phyloP scores from a whole-genome alignment of 2,113 vertebrate genomes.

The Oplegnathus fasciatus region DNA sequence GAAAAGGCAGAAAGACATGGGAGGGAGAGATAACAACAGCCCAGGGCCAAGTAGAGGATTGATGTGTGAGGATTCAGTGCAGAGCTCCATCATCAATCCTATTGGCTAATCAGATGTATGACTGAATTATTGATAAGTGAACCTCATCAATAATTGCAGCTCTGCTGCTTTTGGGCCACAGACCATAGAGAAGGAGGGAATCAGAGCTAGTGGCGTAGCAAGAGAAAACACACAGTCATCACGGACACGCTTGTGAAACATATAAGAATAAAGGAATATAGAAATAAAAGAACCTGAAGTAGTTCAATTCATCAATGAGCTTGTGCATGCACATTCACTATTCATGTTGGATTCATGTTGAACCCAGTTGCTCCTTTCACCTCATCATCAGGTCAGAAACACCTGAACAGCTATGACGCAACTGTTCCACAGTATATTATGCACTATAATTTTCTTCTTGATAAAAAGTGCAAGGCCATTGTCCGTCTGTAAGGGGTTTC shows the following conservation, averaged over 20 bases:
- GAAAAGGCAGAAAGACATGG: conserved; percentile 42
- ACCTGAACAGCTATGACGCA: neutral
- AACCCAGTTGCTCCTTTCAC: neutral
- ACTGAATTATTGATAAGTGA: conserved; percentile 83
- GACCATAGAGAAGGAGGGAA: conserved; percentile 51
- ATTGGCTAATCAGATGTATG: conserved; percentile 83
- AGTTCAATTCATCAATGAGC: conserved; percentile 26
- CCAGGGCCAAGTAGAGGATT: conserved; percentile 61
- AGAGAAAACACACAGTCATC: conserved; percentile 46
- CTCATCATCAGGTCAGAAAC: neutral
- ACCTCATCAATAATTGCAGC: conserved; percentile 81
- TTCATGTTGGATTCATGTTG: conserved; percentile 2
- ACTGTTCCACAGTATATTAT: neutral
- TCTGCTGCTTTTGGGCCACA: conserved; percentile 70
- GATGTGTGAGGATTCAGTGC: conserved; percentile 70
- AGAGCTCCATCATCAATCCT: conserved; percentile 74
- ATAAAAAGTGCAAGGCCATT: neutral
- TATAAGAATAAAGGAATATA: conserved; percentile 14
- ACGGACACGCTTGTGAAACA: conserved; percentile 17
- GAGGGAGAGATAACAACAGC: conserved; percentile 65
- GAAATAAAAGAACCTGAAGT: conserved; percentile 15
- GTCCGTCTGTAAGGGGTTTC: neutral
- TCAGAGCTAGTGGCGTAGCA: conserved; percentile 53
- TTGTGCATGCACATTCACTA: neutral
- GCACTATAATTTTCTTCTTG: neutral